phyloP scores from a whole-genome alignment of 2,888 invertebrate genomes.

The Ischnura elegans region DNA sequence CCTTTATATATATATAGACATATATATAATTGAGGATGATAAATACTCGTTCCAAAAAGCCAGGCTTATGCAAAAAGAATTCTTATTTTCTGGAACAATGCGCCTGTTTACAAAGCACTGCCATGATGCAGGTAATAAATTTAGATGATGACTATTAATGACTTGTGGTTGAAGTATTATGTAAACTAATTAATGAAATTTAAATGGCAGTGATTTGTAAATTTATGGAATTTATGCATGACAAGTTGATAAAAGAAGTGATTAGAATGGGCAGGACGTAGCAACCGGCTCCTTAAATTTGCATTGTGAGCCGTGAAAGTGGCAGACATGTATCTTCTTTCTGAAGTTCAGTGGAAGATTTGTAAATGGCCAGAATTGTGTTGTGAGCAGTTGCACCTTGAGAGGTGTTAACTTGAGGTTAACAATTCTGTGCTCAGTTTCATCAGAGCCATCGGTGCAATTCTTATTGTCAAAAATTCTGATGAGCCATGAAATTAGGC shows the following conservation, averaged over 20 bases:
- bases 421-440: conserved; percentile 61
- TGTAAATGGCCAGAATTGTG: conserved; percentile 50
- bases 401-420: conserved; percentile 50
- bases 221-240: conserved; percentile 69
- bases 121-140: conserved; percentile 67
- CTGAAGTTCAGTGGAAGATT: conserved; percentile 53
- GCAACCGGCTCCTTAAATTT: conserved; percentile 68
- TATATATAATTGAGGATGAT: conserved; percentile 66
- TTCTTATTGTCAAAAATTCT: conserved; percentile 69
- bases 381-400: conserved; percentile 53
- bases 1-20: conserved; percentile 57
- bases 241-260: conserved; percentile 68
- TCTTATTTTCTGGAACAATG: conserved; percentile 68
- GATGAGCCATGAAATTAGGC: conserved; percentile 68
- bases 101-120: conserved; percentile 67
- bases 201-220: conserved; percentile 69
- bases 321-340: conserved; percentile 40
- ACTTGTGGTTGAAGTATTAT: conserved; percentile 66
- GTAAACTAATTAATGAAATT: conserved; percentile 70
- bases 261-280: conserved; percentile 65
- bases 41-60: conserved; percentile 64
- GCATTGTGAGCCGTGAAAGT: conserved; percentile 67
- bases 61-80: conserved; percentile 65
- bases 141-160: conserved; percentile 57
- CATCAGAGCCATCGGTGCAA: conserved; percentile 66